A percentile compares a stretch with the other conserved stretches of the same genome.
Evolutionary conservation across 2,113 vertebrate genomes (phyloP).

Genomic region (Scatophagus argus): DNA sequence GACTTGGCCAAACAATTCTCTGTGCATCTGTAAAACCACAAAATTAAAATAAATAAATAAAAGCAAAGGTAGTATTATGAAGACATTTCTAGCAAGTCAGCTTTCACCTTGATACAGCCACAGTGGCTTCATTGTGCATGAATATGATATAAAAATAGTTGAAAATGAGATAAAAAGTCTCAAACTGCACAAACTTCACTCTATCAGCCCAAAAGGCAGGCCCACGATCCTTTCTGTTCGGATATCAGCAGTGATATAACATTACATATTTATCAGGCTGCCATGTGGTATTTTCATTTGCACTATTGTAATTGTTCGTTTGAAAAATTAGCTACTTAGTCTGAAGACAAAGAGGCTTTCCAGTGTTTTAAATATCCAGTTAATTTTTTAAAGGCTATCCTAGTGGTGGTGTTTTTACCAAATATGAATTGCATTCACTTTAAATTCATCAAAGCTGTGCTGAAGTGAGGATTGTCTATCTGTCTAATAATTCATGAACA

Average conservation of each 20-base stretch:
- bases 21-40: neutral
- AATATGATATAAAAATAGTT: too few relatives aligned
- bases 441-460: neutral
- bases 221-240: neutral
- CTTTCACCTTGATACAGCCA: too few relatives aligned
- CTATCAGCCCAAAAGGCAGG: too few relatives aligned
- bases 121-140: neutral
- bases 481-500: neutral
- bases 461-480: neutral
- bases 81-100: neutral
- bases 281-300: neutral
- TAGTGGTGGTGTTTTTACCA: neutral
- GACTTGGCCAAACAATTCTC: neutral
- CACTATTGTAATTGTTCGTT: neutral
- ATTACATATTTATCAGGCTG: neutral
- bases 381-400: neutral
- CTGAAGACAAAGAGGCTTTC: neutral
- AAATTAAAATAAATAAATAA: neutral
- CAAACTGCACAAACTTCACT: too few relatives aligned
- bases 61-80: neutral
- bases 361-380: neutral
- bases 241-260: neutral
- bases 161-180: too few relatives aligned
- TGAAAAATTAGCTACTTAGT: neutral
- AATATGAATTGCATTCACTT: neutral